These are phyloP conservation scores for Oreortyx pictus DNA, from an alignment of 2,797 vertebrate species.

Conservation along the genomic window DNA sequence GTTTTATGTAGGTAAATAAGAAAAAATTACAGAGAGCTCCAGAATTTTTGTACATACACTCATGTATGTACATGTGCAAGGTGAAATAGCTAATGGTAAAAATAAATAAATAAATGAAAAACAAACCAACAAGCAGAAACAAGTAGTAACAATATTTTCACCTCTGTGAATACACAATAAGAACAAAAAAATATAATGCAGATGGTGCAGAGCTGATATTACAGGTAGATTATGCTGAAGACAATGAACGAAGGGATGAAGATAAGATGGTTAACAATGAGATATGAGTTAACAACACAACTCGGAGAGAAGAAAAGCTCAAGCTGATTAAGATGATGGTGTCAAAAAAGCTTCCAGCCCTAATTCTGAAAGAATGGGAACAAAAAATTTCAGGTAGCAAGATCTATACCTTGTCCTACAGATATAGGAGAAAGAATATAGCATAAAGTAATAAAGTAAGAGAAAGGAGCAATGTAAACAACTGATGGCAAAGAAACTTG, in stretches of 20 bases:
- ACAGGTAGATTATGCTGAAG: background rate
- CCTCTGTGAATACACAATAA: background rate
- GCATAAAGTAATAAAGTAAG: background rate
- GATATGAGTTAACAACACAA: background rate
- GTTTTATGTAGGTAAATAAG: background rate
- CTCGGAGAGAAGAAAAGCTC: background rate
- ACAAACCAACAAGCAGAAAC: background rate
- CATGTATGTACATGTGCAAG: fast-evolving
- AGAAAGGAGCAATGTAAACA: background rate
- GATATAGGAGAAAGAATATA: background rate
- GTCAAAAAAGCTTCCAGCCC: background rate
- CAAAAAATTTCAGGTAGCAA: background rate
- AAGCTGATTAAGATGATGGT: background rate
- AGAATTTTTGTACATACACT: background rate
- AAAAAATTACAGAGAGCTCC: background rate
- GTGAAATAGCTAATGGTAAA: too few species aligned
- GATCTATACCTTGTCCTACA: background rate
- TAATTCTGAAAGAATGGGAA: background rate
- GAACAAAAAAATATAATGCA: background rate
- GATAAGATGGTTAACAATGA: background rate
- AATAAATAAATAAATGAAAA: too few species aligned
- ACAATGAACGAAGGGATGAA: background rate
- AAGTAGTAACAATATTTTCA: background rate
- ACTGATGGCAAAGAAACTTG: background rate
- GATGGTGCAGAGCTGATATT: background rate